Conservation (phyloP, 2,888 invertebrate species). For the Drosophila robusta region DNA sequence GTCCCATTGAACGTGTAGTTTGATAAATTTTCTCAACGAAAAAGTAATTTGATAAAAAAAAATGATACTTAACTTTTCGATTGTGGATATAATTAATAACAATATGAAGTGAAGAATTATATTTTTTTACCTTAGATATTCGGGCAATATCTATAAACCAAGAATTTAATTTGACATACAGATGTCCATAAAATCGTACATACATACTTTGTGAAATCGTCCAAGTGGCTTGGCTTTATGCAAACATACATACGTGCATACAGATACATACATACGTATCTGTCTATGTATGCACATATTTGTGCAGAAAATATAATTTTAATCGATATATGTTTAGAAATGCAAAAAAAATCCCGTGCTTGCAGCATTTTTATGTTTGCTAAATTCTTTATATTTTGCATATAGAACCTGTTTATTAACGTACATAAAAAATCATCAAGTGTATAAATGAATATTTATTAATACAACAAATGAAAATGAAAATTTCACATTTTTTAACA, state of each 20-base stretch:
- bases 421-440: background rate
- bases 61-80: background rate
- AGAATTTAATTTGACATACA: constrained; percentile 24
- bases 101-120: background rate
- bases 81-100: background rate
- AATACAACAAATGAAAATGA: background rate
- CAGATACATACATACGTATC: constrained; percentile 29
- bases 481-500: background rate
- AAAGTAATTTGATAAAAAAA: constrained; percentile 30
- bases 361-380: background rate
- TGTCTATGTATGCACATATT: constrained; percentile 21
- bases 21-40: constrained; percentile 44
- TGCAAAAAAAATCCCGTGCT: background rate
- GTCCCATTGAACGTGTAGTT: constrained; percentile 59
- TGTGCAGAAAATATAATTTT: constrained; percentile 31
- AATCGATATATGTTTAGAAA: constrained; percentile 25
- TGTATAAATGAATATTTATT: background rate
- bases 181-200: constrained; percentile 6
- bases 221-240: constrained; percentile 60
- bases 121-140: background rate
- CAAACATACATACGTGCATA: constrained; percentile 30
- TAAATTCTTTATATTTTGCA: background rate
- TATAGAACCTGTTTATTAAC: background rate
- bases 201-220: constrained; percentile 50
- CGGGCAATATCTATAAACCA: background rate